Evolutionary conservation across 2,888 invertebrate genomes (phyloP), one percentile per base, ranked within the genome.

Genomic region (Crocallis elinguaria): DNA sequence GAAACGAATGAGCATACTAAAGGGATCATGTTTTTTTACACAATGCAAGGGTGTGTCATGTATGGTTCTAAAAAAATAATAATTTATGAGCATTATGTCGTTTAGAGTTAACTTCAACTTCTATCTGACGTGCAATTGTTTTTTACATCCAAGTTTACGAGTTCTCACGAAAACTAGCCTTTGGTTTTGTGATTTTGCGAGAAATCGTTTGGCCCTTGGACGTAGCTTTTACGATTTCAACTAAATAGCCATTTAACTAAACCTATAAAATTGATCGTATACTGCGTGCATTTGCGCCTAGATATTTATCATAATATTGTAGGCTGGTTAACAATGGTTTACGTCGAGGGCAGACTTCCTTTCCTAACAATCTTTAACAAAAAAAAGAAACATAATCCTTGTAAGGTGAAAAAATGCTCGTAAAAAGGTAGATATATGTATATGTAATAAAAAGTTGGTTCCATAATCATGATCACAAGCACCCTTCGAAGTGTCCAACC

Each of bases 191-290:
- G 52, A 54, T 55, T 64, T 67, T 61, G 56, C 66, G 62, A 53
- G 57, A 64, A 71, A 67, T 64, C 61, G 30, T 29, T 38, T 42
- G 11, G 43, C 25, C 13, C 59, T 56, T 58, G 45, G 16, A 38
- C 52, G 57, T 46, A 37, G 39, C 53, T 57, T 73, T 73, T 68
- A 76, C 74, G 75, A 72, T 67, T 64, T 51, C 54, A 63, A 43
- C 39, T 66, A 56, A 71, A 66, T 66, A 55, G 43, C 59, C 60
- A 68, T 66, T 69, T 67, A 64, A 64, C 54, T 53, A 58, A 45
- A 60, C 50, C 55, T 57, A 62, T 63, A 66, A 67, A 72, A 65
- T 57, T 30, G 41, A 35, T 44, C 35, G 39, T 39, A 27, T 42
- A 38, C 8, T 3, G 46, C 12, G 29, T 33, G 27, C 17, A 14